Evolutionary conservation across 2,888 invertebrate genomes (phyloP), one percentile per base, ranked within the genome.

Genomic region (Drosophila trichaetosa): DNA sequence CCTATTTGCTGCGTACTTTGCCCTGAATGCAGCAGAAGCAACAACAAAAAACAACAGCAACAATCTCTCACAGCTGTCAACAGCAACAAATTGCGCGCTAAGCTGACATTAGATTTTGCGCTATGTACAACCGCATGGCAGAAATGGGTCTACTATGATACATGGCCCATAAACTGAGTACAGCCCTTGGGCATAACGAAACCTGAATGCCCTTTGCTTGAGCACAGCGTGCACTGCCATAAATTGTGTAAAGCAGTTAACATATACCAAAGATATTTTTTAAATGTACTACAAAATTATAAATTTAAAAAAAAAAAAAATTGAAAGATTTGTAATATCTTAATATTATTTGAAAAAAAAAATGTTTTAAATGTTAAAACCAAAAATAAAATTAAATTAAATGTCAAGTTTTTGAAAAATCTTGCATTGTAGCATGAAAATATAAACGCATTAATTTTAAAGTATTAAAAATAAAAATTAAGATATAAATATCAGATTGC

Each of bases 81-180:
- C 88, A 75, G 79, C 84, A 85, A 85, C 84, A 85, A 85, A 85
- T 85, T 85, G 84, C 86, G 84, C 84, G 86, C 83, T 85, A 85
- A 85, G 84, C 88, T 85, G 79, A 83, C 83, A 87, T 87, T 85
- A 85, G 83, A 85, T 79, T 79, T 71, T 79, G 80, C 73, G 69
- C 80, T 76, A 80, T 77, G 69, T 62, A 66, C 76, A 72, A 71
- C 79, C 79, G 73, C 79, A 79, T 73, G 79, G 65, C 79, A 79
- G 69, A 79, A 79, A 79, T 79, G 79, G 79, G 72, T 79, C 76
- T 76, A 61, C 68, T 52, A 63, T 76, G 79, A 79, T 64, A 48
- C 76, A 79, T 76, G 78, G 76, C 79, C 79, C 65, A 79, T 66
- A 79, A 63, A 69, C 77, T 21, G 77, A 66, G 33, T 54, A 52